These are phyloP conservation scores for Phyllotis vaccarum DNA, from an alignment of 2,797 vertebrate genomes.

Conservation along the genomic window DNA sequence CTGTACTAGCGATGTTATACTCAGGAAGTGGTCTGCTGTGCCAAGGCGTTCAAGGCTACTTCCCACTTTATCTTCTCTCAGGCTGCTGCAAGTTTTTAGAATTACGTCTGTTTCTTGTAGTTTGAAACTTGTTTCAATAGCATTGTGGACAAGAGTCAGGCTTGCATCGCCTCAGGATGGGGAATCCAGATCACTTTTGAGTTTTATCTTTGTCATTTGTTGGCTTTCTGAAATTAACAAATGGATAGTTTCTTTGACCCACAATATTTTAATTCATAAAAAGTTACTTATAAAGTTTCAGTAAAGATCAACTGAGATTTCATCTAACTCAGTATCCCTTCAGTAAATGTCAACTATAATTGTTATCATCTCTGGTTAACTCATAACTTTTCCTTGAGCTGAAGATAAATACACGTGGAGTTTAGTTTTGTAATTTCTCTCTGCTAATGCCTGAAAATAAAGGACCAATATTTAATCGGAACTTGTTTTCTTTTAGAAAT, in stretches of 20 bases:
- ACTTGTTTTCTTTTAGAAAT: background rate
- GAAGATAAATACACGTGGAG: background rate
- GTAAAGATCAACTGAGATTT: background rate
- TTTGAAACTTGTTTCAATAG: background rate
- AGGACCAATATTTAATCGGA: slow-evolving; percentile 5
- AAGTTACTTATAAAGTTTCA: background rate
- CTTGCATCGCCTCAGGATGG: background rate
- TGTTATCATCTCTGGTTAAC: slow-evolving; percentile 19
- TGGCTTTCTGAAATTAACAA: background rate
- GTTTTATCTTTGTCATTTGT: background rate
- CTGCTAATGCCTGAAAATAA: slow-evolving; percentile 20
- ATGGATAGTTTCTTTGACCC: background rate
- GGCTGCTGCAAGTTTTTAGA: background rate
- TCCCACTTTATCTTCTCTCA: no score
- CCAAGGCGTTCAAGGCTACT: no score
- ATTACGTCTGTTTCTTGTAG: background rate
- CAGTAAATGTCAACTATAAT: slow-evolving; percentile 37
- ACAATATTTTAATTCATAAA: slow-evolving; percentile 42
- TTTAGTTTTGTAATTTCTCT: slow-evolving; percentile 7
- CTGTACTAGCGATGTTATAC: no score
- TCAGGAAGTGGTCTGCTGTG: no score
- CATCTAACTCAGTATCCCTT: background rate
- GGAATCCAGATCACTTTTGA: background rate
- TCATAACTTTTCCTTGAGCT: background rate
- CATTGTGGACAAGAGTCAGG: background rate